phyloP scores from a whole-genome alignment of 2,888 invertebrate species.

The Ommatoiulus sabulosus region DNA sequence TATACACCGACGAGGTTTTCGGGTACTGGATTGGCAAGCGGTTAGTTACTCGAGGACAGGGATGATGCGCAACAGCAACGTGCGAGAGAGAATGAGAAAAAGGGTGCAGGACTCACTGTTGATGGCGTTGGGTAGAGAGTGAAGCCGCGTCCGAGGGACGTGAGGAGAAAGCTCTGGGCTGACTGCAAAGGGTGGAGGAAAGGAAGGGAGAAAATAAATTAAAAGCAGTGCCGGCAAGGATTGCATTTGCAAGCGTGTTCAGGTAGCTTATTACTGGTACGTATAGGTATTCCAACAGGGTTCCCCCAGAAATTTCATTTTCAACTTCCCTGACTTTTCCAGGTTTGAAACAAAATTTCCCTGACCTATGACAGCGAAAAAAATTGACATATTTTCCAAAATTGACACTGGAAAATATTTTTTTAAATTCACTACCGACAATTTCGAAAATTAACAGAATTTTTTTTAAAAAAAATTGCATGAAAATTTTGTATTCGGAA shows the following conservation, averaged over 20 bases:
- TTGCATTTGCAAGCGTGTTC: not conserved
- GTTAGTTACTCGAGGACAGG: not conserved
- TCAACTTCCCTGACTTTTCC: too few species aligned
- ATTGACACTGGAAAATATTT: too few species aligned
- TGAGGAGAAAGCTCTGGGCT: slow-evolving; percentile 66
- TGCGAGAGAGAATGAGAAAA: not conserved
- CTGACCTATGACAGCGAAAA: too few species aligned
- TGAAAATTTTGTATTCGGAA: too few species aligned
- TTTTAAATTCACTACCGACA: too few species aligned
- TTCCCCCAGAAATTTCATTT: too few species aligned
- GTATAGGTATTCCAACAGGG: too few species aligned
- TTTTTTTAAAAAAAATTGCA: too few species aligned
- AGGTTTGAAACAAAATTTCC: too few species aligned
- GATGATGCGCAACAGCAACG: not conserved
- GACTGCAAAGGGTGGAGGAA: slow-evolving; percentile 61
- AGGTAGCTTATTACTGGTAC: not conserved
- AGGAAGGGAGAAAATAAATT: slow-evolving; percentile 19
- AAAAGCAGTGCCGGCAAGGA: not conserved
- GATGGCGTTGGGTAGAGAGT: slow-evolving; percentile 66
- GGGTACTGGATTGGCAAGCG: not conserved
- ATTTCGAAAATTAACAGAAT: too few species aligned
- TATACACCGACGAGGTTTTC: too few species aligned
- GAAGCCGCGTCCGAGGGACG: slow-evolving; percentile 65
- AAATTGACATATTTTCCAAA: too few species aligned
- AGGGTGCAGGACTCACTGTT: slow-evolving; percentile 65